phyloP scores from a whole-genome alignment of 2,113 vertebrate species.

The Osmerus mordax region DNA sequence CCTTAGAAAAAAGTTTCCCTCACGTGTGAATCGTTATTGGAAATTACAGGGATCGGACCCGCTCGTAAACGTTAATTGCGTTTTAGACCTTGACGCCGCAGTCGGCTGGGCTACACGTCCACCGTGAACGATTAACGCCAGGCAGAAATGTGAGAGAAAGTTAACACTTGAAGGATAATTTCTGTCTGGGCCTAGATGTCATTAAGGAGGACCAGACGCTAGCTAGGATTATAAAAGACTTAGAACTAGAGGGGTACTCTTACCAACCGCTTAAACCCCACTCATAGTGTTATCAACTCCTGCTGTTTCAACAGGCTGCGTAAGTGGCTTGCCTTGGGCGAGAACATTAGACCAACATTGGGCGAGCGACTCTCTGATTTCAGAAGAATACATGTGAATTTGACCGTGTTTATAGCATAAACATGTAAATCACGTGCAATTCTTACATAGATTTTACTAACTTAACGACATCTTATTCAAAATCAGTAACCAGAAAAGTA shows the following conservation, averaged over 20 bases:
- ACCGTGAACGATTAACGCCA: constrained; percentile 63
- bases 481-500: too few species aligned
- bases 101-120: constrained; percentile 47
- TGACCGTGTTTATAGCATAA: too few species aligned
- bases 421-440: too few species aligned
- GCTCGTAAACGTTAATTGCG: constrained; percentile 67
- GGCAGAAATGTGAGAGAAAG: constrained; percentile 68
- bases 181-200: constrained; percentile 64
- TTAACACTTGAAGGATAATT: constrained; percentile 60
- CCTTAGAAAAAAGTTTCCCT: constrained; percentile 59
- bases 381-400: too few species aligned
- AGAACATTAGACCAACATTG: background rate
- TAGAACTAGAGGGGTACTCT: constrained; percentile 46
- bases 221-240: constrained; percentile 60
- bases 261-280: constrained; percentile 55
- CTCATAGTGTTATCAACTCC: constrained; percentile 54
- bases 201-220: constrained; percentile 66
- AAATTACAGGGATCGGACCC: constrained; percentile 55
- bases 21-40: constrained; percentile 58
- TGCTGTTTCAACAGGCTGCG: constrained; percentile 55
- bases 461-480: too few species aligned
- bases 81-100: constrained; percentile 66
- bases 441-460: too few species aligned
- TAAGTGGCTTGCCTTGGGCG: constrained; percentile 18
- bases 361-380: too few species aligned